Evolutionary conservation across 2,888 invertebrate genomes (phyloP), one percentile per base, ranked within the genome.

Genomic region (Anoplius nigerrimus): DNA sequence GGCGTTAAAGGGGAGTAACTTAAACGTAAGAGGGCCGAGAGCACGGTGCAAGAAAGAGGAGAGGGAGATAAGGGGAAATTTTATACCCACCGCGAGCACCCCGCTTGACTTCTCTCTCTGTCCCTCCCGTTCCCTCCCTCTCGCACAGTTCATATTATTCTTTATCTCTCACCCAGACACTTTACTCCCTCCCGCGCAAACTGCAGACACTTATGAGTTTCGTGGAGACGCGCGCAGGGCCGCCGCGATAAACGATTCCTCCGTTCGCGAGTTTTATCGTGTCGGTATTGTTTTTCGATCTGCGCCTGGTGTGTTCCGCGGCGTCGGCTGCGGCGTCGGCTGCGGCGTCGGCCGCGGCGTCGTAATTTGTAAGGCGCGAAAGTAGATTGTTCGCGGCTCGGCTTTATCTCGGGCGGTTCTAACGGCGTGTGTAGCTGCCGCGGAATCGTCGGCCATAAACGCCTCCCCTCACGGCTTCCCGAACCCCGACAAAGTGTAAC

Each of bases 1-100:
- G 66, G 72, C 64, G 75, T 77, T 77, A 79, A 79, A 76, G 75
- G 66, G 71, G 74, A 76, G 72, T 75, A 75, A 78, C 78, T 66
- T 54, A 68, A 61, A 67, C 58, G 68, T 65, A 56, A 65, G 58
- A 6, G 60, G 54, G 11, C 54, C 48, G 68, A 59, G 51, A 48
- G 54, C 48, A 18, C 48, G 48, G 16, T 48, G 48, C 48, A 45
- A 51, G 63, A 34, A 53, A 61, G 59, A 59, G 62, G 43, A 54
- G 62, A 51, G 59, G 27, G 42, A 62, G 65, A 67, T 45, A 65
- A 55, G 45, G 27, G 63, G 48, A 52, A 61, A 43, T 48, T 48
- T 48, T 48, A 48, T 48, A 48, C 48, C 16, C 34, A 8, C 18
- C 55, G n/a, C 58, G 64, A 4, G n/a, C 18, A 48, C 48, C 48